These are phyloP conservation scores for Sceliomorpha sp. DNA, from an alignment of 2,888 invertebrate species.

Conservation along the genomic window DNA sequence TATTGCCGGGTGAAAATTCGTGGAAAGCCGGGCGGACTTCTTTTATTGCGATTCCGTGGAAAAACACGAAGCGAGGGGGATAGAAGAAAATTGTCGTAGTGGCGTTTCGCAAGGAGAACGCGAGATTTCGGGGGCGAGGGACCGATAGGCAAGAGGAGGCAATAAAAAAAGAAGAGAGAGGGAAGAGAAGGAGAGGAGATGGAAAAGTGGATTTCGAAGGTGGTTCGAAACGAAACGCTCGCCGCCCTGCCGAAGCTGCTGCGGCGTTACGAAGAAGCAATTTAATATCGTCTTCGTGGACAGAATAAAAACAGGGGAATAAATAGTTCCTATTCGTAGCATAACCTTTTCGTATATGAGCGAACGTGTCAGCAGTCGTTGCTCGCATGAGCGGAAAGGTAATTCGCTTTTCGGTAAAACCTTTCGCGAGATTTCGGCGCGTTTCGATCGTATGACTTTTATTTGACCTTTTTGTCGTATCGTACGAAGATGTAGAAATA, in stretches of 20 bases:
- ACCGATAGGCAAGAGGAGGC: conserved; percentile 16
- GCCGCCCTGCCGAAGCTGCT: conserved; percentile 30
- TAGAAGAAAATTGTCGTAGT: conserved; percentile 24
- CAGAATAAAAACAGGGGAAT: conserved; percentile 75
- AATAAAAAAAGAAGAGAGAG: conserved; percentile 10
- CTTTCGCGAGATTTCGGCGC: no score
- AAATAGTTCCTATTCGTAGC: conserved; percentile 67
- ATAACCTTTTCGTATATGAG: conserved; percentile 40
- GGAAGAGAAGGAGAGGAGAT: conserved; percentile 27
- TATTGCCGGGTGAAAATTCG: no score
- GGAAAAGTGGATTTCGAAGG: conserved; percentile 36
- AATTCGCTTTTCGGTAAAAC: conserved; percentile 28
- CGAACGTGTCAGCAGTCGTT: conserved; percentile 36
- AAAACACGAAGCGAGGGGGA: conserved; percentile 20
- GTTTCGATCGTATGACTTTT: no score
- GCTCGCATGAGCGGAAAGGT: conserved; percentile 31
- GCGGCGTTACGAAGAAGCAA: conserved; percentile 66
- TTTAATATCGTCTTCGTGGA: conserved; percentile 73
- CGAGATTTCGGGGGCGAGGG: conserved; percentile 31
- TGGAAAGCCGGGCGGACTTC: neutral
- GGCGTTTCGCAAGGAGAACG: conserved; percentile 14
- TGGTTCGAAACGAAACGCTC: conserved; percentile 48
- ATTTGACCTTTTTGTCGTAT: no score
- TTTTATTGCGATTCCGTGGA: conserved; percentile 1
- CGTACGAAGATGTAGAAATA: no score